Conservation (phyloP, 23 tunicate species). For the Phallusia fumigata region DNA sequence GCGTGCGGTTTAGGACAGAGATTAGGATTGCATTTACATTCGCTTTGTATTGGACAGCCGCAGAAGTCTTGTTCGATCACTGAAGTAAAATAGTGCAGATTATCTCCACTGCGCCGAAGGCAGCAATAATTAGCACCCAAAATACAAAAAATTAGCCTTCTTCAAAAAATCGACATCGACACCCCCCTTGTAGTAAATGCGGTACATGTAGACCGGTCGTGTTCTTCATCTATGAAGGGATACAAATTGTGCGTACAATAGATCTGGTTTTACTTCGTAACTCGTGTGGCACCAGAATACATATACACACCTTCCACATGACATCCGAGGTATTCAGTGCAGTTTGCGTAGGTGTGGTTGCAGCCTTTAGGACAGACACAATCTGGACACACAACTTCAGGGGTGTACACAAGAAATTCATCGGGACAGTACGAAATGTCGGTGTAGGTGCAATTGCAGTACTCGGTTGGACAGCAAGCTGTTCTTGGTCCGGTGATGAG, state of each 20-base stretch:
- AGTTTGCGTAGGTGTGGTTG: background rate
- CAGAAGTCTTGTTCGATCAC: background rate
- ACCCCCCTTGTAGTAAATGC: background rate
- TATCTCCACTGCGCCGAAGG: too few relatives aligned
- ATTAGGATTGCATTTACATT: background rate
- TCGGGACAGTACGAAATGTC: background rate
- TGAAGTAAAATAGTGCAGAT: too few relatives aligned
- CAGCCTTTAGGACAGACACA: background rate
- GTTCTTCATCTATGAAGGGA: background rate
- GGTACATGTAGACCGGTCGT: background rate
- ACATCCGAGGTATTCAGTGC: background rate
- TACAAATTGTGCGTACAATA: background rate
- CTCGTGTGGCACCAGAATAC: background rate
- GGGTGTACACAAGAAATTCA: background rate
- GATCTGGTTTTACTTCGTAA: background rate
- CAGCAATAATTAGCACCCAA: too few relatives aligned
- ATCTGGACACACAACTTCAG: background rate
- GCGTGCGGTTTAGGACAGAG: background rate
- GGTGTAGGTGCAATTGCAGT: background rate
- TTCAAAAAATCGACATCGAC: background rate
- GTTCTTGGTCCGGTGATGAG: background rate
- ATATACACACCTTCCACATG: background rate
- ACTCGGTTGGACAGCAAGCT: background rate
- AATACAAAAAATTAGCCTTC: too few relatives aligned
- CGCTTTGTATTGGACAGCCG: conserved; percentile 5